Percentiles rank a stretch among this genome's conserved stretches.
Evolutionary conservation across 2,888 invertebrate species (phyloP).

Genomic region (Rapana venosa): DNA sequence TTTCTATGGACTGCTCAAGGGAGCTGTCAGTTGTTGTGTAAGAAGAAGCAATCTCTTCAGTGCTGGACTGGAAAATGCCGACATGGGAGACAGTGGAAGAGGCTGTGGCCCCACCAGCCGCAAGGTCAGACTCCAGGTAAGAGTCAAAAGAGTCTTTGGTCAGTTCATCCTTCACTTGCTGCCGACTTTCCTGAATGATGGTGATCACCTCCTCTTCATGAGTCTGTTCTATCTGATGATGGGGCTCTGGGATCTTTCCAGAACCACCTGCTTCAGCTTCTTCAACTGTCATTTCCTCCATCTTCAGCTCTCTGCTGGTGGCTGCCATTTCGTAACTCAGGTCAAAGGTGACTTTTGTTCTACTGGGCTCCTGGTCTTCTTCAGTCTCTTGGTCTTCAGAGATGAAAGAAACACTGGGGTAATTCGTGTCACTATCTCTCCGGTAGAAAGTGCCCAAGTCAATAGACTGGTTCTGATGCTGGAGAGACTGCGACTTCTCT

Average conservation of each 20-base stretch:
- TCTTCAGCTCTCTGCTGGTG: conserved; percentile 37
- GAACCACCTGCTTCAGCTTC: background rate
- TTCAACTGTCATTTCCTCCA: conserved; percentile 33
- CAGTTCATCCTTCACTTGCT: conserved; percentile 58
- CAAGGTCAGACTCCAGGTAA: conserved; percentile 41
- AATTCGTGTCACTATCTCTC: conserved; percentile 52
- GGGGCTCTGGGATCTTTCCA: conserved; percentile 63
- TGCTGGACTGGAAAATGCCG: background rate
- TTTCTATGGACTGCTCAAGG: conserved; percentile 10
- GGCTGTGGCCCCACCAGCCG: background rate
- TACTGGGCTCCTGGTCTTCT: conserved; percentile 43
- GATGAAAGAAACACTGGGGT: conserved; percentile 22
- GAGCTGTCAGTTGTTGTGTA: conserved; percentile 50
- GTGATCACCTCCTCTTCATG: conserved; percentile 73
- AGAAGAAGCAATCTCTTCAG: conserved; percentile 48
- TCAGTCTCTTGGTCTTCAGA: conserved; percentile 9
- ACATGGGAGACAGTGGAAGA: background rate
- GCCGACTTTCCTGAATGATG: conserved; percentile 61
- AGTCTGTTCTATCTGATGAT: conserved; percentile 70
- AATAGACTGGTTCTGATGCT: conserved; percentile 61
- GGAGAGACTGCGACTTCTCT: conserved; percentile 56
- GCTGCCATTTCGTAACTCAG: conserved; percentile 5
- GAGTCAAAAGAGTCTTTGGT: conserved; percentile 53
- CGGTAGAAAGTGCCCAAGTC: conserved; percentile 71
- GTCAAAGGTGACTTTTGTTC: conserved; percentile 52